Conservation (phyloP, 2,113 vertebrate species). For the Etia nguti region DNA sequence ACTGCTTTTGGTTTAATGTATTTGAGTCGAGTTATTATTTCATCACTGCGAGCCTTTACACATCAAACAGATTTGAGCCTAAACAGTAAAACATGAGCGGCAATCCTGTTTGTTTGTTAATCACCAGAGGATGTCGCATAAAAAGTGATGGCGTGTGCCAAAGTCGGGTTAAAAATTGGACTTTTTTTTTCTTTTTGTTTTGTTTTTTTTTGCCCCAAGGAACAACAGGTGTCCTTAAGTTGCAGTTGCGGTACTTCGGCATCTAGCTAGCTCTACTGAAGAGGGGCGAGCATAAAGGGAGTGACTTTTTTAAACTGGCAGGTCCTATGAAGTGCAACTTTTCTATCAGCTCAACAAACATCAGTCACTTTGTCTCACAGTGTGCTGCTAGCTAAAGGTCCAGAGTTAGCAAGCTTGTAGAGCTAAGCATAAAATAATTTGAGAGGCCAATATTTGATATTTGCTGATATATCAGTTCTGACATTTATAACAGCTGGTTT, state of each 20-base stretch:
- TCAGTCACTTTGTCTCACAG: no score
- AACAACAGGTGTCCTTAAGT: not conserved
- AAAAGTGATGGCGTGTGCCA: not conserved
- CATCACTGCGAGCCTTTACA: not conserved
- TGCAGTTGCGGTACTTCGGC: not conserved
- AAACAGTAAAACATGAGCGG: not conserved
- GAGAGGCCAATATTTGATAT: not conserved
- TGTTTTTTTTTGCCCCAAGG: not conserved
- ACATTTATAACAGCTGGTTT: not conserved
- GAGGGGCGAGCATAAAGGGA: not conserved
- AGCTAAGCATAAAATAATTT: not conserved
- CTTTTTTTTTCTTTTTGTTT: not conserved
- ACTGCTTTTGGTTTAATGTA: not conserved
- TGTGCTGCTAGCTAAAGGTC: no score
- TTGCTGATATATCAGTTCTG: not conserved
- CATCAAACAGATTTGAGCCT: not conserved
- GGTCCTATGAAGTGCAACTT: not conserved
- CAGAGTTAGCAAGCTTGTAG: not conserved
- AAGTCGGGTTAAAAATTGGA: not conserved
- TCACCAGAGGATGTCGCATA: not conserved
- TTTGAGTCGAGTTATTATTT: not conserved
- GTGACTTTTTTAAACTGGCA: not conserved
- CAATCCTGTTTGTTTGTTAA: not conserved
- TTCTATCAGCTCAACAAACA: not conserved
- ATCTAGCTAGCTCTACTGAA: not conserved